phyloP scores from a whole-genome alignment of 2,797 vertebrate genomes.

The Hylomyscus alleni region DNA sequence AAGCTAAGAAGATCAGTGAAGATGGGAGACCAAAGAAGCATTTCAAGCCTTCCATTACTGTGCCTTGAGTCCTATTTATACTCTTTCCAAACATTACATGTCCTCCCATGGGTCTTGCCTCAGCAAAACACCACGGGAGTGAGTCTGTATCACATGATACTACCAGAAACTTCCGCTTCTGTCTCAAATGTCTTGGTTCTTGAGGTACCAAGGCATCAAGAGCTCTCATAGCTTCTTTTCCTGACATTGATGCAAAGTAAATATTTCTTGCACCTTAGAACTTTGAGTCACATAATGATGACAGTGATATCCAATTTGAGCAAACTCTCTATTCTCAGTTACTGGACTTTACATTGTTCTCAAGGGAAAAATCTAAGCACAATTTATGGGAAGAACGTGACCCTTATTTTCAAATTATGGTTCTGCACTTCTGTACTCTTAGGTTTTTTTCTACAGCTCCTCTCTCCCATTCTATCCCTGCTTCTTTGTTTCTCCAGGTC shows the following conservation, averaged over 20 bases:
- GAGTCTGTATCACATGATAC: not conserved
- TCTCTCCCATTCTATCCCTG: not conserved
- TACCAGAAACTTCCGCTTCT: not conserved
- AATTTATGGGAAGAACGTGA: conserved; percentile 31
- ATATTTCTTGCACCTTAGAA: not conserved
- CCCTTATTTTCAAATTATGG: conserved; percentile 28
- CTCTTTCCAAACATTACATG: not conserved
- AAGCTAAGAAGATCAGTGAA: not conserved
- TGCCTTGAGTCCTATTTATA: not conserved
- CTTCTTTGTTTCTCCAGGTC: not conserved
- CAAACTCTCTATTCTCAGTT: not conserved
- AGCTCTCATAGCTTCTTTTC: not conserved
- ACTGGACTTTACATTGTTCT: not conserved
- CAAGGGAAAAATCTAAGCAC: conserved; percentile 28
- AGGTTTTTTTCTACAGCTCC: not conserved
- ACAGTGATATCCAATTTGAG: not conserved
- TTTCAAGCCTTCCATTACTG: too few species aligned
- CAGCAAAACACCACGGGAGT: not conserved
- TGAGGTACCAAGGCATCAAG: not conserved
- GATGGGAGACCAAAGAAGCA: too few species aligned
- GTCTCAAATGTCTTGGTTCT: not conserved
- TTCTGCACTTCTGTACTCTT: not conserved
- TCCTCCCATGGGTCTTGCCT: not conserved
- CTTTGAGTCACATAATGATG: not conserved
- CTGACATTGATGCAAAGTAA: not conserved